phyloP scores from a whole-genome alignment of 2,888 invertebrate genomes.

The Ochropacha duplaris region DNA sequence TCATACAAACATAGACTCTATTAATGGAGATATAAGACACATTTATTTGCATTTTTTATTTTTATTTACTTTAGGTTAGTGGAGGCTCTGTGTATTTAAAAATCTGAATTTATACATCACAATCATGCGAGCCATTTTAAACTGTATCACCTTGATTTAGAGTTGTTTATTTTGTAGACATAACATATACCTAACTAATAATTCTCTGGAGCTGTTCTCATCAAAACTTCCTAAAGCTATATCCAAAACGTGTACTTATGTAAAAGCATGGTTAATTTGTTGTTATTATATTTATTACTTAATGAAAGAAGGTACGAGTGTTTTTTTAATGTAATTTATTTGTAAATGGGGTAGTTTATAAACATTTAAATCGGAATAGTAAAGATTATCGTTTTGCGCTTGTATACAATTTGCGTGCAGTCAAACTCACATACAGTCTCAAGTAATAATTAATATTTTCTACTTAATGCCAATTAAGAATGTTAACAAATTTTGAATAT shows the following conservation, averaged over 20 bases:
- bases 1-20: conserved; percentile 5
- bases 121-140: neutral
- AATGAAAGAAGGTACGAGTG: conserved; percentile 55
- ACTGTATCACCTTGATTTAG: neutral
- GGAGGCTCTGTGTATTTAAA: neutral
- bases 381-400: conserved; percentile 28
- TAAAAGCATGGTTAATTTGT: conserved; percentile 53
- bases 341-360: conserved; percentile 61
- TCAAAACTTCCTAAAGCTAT: neutral
- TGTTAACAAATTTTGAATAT: too few relatives aligned
- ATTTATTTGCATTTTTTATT: neutral
- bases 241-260: neutral
- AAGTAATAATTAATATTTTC: neutral
- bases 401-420: conserved; percentile 14
- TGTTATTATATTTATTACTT: conserved; percentile 78
- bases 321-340: conserved; percentile 76
- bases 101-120: neutral
- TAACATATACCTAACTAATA: neutral
- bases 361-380: neutral
- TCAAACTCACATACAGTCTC: conserved; percentile 14
- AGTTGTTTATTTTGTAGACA: neutral
- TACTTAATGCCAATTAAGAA: neutral
- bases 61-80: neutral
- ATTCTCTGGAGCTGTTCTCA: neutral
- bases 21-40: neutral